These are phyloP conservation scores for Ovis canadensis DNA, from an alignment of 2,113 vertebrate species.

Conservation along the genomic window DNA sequence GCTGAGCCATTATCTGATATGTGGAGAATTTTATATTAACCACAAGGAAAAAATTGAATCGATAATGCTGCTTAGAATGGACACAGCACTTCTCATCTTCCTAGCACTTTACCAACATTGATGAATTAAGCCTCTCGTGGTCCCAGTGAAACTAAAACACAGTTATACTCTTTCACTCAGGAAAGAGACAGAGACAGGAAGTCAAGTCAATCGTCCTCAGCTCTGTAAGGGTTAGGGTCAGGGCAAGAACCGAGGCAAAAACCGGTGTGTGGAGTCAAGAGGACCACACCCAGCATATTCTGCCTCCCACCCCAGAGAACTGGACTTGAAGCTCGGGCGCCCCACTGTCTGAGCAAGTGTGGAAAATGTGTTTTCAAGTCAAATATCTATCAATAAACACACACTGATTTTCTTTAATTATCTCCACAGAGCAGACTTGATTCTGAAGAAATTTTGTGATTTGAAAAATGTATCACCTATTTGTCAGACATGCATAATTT, in stretches of 20 bases:
- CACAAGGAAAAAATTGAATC: conserved; percentile 51
- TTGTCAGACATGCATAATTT: conserved; percentile 36
- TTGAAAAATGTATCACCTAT: conserved; percentile 57
- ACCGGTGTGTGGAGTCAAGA: fast-evolving
- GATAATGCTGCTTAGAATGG: conserved; percentile 40
- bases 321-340: background rate
- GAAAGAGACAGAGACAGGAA: background rate
- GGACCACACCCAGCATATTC: too few relatives aligned
- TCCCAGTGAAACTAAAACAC: background rate
- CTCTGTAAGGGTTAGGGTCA: background rate
- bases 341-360: background rate
- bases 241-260: background rate
- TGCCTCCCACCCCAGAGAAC: background rate
- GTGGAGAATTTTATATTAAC: conserved; percentile 58
- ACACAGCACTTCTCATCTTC: background rate
- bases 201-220: background rate
- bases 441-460: conserved; percentile 39
- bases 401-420: conserved; percentile 56
- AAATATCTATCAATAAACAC: conserved; percentile 57
- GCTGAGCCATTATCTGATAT: conserved; percentile 45
- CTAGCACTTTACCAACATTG: background rate
- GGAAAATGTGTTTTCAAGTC: background rate
- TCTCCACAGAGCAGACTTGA: conserved; percentile 40
- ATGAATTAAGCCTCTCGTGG: background rate
- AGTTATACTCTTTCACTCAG: background rate